Evolutionary conservation across 2,113 vertebrate species (phyloP), one percentile per base, ranked within the genome.

Genomic region (Thalassoma bifasciatum): DNA sequence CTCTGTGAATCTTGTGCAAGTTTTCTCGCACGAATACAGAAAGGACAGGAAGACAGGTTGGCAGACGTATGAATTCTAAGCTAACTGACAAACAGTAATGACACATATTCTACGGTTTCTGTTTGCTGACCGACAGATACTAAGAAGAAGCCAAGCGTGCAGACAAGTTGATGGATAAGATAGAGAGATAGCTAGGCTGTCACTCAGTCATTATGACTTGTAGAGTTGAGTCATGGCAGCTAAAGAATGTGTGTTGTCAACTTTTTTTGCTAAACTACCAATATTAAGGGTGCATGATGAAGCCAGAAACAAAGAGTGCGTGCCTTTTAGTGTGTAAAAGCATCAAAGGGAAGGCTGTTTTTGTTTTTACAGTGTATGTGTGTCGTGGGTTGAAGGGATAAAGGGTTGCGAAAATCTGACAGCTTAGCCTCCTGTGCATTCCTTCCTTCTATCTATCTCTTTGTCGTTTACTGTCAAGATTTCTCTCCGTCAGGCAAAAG

Each of bases 391-490:
- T 38, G 42, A 58, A 71, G 38, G 60, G 61, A 76, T 66, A 67
- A 64, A 50, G 21, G 34, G 37, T 58, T 86, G 51, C 69, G 58
- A 85, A 72, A 86, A 69, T 70, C 72, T 73, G 74, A 68, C 81
- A 87, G 79, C 82, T 74, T 50, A 24, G 46, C 75, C 80, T 66
- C 64, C 66, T 63, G 60, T 69, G 64, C 68, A 42, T 37, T 72
- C 58, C 62, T 4, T 54, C 51, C 71, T 49, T 68, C 71, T 71
- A 37, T 75, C 16, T 72, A 38, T 66, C 62, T 67, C 34, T 81
- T 70, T 82, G 62, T 83, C 63, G 79, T 60, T 81, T 60, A 73
- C 69, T 75, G 40, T 89, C 68, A 66, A 57, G 40, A 70, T 75
- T 66, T 77, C 54, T 67, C 59, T 34, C 72, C 21, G 62, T 75